Evolutionary conservation across 2,113 vertebrate species (phyloP), one percentile per base, ranked within the genome.

Genomic region (Pachycephala philippinensis): DNA sequence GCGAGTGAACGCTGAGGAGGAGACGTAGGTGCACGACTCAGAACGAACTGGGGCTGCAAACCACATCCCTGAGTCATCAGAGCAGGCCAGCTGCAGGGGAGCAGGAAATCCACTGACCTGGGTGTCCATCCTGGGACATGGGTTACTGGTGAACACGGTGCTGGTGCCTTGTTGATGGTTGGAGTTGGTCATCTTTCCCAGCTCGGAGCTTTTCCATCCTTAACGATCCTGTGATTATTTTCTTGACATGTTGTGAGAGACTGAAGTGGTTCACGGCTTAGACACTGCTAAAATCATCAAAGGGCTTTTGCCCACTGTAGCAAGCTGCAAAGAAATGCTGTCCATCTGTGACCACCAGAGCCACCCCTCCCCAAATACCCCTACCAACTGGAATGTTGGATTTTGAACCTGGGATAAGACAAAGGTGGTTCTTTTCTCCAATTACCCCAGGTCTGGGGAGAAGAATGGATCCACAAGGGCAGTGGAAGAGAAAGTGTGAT

Each of bases 1-100:
- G 5, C 0, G 10, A 79, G 44, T 3, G 42, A 30, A 13, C 1
- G 53, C 30, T 8, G 50, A 81, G 59, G 68, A 81, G 31, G 68
- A 86, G 54, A 5, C 0, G 2, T 1, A 1, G 4, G 35, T 35
- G 76, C 35, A 13, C 1, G 18, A 20, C 57, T 9, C 13, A 6
- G 31, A 57, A 21, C 47, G 7, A 59, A 24, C 4, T 1, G 33
- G n/a, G 6, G 15, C 68, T 59, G 84, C 42, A 37, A 87, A 87
- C 49, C 90, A 23, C 72, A 61, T 9, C 72, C 49, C 66, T 53
- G 76, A 17, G 19, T 31, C 76, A 83, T 6, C 76, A 80, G 49
- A 44, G 70, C 13, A 2, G 47, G 15, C 35, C 76, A 59, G 3
- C 37, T 13, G 42, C 33, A 52, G 39, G 40, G 24, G 40, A 65